These are phyloP conservation scores for Diplolepis rosae DNA, from an alignment of 2,888 invertebrate species.

Conservation along the genomic window DNA sequence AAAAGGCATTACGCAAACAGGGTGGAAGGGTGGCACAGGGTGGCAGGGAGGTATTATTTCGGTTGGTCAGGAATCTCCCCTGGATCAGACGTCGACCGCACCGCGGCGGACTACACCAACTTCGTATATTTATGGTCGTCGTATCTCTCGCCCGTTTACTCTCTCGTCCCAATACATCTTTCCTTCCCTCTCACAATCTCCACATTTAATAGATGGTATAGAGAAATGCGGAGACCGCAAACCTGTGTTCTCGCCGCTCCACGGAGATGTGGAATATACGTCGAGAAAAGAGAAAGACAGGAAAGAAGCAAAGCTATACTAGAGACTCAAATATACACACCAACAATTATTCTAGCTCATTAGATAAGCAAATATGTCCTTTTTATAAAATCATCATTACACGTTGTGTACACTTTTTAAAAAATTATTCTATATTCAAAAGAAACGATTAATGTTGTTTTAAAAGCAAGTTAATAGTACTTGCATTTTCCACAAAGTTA, in stretches of 20 bases:
- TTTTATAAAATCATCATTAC: too few species aligned
- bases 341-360: not conserved
- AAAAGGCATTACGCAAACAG: not conserved
- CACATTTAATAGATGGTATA: slow-evolving; percentile 71
- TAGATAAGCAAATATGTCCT: too few species aligned
- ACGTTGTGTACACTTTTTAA: too few species aligned
- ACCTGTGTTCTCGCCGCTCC: slow-evolving; percentile 71
- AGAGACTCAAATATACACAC: slow-evolving; percentile 13
- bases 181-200: slow-evolving; percentile 47
- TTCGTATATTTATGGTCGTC: slow-evolving; percentile 71
- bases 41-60: slow-evolving; percentile 60
- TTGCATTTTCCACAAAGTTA: too few species aligned
- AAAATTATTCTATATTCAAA: too few species aligned
- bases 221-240: slow-evolving; percentile 66
- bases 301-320: slow-evolving; percentile 27
- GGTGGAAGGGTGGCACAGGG: slow-evolving; percentile 31
- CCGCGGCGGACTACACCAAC: too few species aligned
- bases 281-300: slow-evolving; percentile 1
- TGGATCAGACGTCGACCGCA: slow-evolving; percentile 69
- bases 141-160: slow-evolving; percentile 65
- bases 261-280: slow-evolving; percentile 5
- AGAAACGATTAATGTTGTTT: too few species aligned
- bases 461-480: too few species aligned
- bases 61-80: slow-evolving; percentile 64
- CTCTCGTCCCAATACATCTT: slow-evolving; percentile 37